A percentile compares a stretch with the other conserved stretches of the same genome.
Evolutionary conservation across 1,140 invertebrate species (phyloP).

Genomic region (Macrobrachium nipponense): DNA sequence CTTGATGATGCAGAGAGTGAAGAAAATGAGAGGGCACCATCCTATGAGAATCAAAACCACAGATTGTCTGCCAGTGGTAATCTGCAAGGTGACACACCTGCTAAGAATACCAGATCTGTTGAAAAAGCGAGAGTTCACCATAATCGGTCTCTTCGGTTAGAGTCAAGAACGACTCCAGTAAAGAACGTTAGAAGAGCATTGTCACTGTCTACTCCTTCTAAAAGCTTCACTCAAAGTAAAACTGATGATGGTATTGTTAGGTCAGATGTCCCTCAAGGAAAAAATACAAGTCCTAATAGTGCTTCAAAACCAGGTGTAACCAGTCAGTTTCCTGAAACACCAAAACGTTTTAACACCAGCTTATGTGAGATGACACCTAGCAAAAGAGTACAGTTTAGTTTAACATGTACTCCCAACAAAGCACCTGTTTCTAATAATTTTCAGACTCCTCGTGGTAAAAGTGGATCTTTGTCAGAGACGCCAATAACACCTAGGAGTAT

Average conservation of each 20-base stretch:
- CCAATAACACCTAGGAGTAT: constrained; percentile 42
- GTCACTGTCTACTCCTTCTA: constrained; percentile 22
- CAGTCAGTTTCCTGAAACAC: background rate
- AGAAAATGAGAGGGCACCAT: background rate
- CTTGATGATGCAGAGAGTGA: constrained; percentile 9
- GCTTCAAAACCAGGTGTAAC: background rate
- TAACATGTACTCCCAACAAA: constrained; percentile 27
- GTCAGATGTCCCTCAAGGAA: background rate
- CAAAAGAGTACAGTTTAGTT: constrained; percentile 32
- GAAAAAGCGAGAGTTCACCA: background rate
- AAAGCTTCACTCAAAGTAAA: background rate
- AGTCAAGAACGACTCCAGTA: constrained; percentile 25
- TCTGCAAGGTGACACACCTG: constrained; percentile 2
- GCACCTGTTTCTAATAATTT: background rate
- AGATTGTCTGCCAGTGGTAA: background rate
- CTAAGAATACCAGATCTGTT: background rate
- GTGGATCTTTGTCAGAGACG: background rate
- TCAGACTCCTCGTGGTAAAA: constrained; percentile 2
- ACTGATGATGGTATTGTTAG: no score
- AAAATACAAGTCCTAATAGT: background rate
- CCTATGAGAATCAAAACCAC: no score
- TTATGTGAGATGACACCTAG: constrained; percentile 13
- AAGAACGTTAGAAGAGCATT: constrained; percentile 19
- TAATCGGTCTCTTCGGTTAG: background rate
- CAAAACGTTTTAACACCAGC: background rate